A percentile compares a stretch with the other conserved stretches of the same genome.
phyloP scores from a whole-genome alignment of 2,888 invertebrate genomes.

The Cartodere bifasciata region DNA sequence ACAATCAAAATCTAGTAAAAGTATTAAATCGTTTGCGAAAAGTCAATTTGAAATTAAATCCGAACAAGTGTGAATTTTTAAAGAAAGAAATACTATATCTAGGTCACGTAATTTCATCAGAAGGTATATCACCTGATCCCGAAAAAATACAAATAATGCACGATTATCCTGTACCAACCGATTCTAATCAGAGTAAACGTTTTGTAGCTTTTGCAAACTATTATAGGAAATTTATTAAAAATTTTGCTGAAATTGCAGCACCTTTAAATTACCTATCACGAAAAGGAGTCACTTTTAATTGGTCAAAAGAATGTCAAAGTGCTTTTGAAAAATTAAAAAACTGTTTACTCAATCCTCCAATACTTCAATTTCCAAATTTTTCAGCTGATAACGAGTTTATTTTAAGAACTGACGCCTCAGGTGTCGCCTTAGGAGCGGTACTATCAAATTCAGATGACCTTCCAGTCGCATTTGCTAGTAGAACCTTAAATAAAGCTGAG shows the following conservation, averaged over 20 bases:
- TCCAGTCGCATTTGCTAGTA: constrained; percentile 12
- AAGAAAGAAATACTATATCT: constrained; percentile 14
- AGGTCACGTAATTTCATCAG: constrained; percentile 12
- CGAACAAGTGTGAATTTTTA: constrained; percentile 16
- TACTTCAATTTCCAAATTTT: constrained; percentile 13
- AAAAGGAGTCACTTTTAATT: constrained; percentile 12
- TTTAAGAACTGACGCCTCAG: constrained; percentile 12
- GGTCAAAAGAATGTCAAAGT: constrained; percentile 13
- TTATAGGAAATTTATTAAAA: constrained; percentile 13
- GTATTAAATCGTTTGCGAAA: constrained; percentile 11
- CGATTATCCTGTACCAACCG: constrained; percentile 14
- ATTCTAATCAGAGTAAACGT: constrained; percentile 12
- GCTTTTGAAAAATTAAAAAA: constrained; percentile 12
- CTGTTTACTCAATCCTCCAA: constrained; percentile 9
- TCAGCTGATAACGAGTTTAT: constrained; percentile 9
- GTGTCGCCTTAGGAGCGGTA: constrained; percentile 12
- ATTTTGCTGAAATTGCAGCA: constrained; percentile 12
- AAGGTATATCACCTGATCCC: constrained; percentile 12
- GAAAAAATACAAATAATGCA: constrained; percentile 12
- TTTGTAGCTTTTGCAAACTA: constrained; percentile 17
- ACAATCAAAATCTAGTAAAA: constrained; percentile 16
- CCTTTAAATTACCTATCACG: constrained; percentile 12
- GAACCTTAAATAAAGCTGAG: constrained; percentile 11
- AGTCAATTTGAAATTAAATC: constrained; percentile 17
- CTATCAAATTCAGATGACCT: constrained; percentile 11